Base-by-base conservation (phyloP, 2,888 invertebrate genomes). In the Archips crataeganus region DNA sequence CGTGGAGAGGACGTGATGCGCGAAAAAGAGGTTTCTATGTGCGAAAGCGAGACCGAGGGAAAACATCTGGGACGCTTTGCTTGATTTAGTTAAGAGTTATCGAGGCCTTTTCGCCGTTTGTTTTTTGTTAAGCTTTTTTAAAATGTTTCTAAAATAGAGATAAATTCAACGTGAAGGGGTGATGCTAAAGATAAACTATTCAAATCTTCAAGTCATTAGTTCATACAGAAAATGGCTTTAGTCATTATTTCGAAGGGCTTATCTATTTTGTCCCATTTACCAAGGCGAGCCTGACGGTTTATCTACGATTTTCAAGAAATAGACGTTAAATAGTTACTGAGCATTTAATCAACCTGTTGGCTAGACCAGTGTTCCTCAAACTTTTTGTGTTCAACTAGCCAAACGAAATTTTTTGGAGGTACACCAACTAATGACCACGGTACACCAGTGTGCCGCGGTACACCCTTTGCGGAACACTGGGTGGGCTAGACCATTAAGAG, bases 41-140 rank as follows among this genome's bases (percentile, higher is more conserved):
- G 83, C 77, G 75, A 77, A 81, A 87, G 62, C 23, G 83, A 74
- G 86, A 86, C 63, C 79, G 75, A 80, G 74, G 79, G 88, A 88
- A 88, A 88, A 88, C 88, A 88, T 85, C 83, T 85, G 84, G 82
- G 80, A 77, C 80, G 81, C 69, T 42, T 63, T 60, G 74, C 69
- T 69, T 74, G 66, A 67, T 74, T 70, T 67, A 67, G n/a, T n/a
- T n/a, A n/a, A n/a, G 66, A 64, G 65, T 57, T 65, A 60, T 62
- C 61, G 72, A 72, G 75, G 57, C 47, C 49, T 75, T 67, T 71
- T 72, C 69, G 47, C 42, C 3, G 23, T 63, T 51, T 68, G 51
- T 49, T 71, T 70, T 61, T 70, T 69, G 45, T 74, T 70, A 36
- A 45, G 51, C n/a, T 11, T 74, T 64, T 61, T 72, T 59, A 47